Evolutionary conservation across 2,888 invertebrate species (phyloP), one percentile per base, ranked within the genome.

Genomic region (Caenorhabditis plicata): DNA sequence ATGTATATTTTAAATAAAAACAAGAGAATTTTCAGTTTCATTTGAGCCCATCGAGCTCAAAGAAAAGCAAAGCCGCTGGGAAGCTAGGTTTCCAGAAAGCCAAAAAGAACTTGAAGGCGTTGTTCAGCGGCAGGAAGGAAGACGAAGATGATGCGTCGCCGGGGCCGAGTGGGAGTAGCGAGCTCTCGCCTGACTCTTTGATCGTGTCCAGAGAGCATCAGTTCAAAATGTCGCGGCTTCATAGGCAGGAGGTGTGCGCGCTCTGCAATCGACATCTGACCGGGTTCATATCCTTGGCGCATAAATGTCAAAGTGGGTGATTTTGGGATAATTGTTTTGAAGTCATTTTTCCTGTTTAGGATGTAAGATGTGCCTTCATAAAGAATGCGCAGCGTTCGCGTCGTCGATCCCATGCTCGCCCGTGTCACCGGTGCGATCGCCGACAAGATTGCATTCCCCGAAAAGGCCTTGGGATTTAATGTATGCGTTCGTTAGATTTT

Each of bases 351-450:
- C 15, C 13, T 9, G 73, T 79, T 19, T 73, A 83, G 88, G 88
- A 78, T 92, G 92, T 82, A 90, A 90, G 81, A 87, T 89, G 74
- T 85, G 89, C 1, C 91, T 91, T 81, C 92, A 92, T 82, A 89
- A 90, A 0, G 91, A 91, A 80, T 92, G 92, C 78, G 89, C 90
- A 60, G 89, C 90, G 81, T 90, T 90, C 81, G 90, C 73, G 87
- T 88, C 53, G 88, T 89, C 33, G 26, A 73, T 73, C 60, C 71
- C 73, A 31, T 78, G 75, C 67, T 68, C 62, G 72, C 78, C 67
- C 64, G 55, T 92, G 81, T 71, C 69, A 15, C 77, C 76, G 8
- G 51, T 71, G 5, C 48, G 73, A 35, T 68, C 72, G 0, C 74
- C 73, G 32, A 69, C 71, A 0, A 22, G 69, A n/a, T 42, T 65